Conservation (phyloP, 1,140 invertebrate genomes). For the Diorhabda carinulata region DNA sequence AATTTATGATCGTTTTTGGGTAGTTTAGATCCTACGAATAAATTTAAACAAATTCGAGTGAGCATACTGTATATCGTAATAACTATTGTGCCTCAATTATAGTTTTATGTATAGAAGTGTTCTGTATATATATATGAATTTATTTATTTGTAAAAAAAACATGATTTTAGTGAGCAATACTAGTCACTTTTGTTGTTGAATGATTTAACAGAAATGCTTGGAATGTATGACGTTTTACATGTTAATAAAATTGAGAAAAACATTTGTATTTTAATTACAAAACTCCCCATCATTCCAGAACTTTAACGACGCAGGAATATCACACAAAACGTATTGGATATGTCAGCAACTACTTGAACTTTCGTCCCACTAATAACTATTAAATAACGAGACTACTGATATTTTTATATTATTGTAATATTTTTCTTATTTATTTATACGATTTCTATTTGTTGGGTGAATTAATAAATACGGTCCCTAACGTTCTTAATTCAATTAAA, state of each 20-base stretch:
- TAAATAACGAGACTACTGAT: too few species aligned
- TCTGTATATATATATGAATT: conserved; percentile 25
- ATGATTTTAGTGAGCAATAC: conserved; percentile 30
- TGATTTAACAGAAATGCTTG: conserved; percentile 18
- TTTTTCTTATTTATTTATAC: too few species aligned
- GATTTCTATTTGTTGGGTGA: too few species aligned
- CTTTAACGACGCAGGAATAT: too few species aligned
- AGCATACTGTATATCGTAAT: conserved; percentile 5
- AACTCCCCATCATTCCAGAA: background rate
- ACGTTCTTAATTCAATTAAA: too few species aligned
- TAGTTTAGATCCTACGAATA: background rate
- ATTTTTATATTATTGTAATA: too few species aligned
- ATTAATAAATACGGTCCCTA: too few species aligned
- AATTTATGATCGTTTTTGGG: background rate
- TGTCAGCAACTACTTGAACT: too few species aligned
- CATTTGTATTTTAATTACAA: background rate
- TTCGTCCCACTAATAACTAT: too few species aligned
- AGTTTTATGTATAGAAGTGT: conserved; percentile 22
- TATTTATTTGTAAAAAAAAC: conserved; percentile 19
- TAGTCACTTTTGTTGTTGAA: conserved; percentile 22
- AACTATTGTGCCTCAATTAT: conserved; percentile 28
- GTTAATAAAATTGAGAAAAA: conserved; percentile 23
- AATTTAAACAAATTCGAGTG: background rate
- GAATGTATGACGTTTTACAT: conserved; percentile 27
- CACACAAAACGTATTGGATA: too few species aligned